Evolutionary conservation across 2,888 invertebrate species (phyloP).

Genomic region (Netelia melanura): DNA sequence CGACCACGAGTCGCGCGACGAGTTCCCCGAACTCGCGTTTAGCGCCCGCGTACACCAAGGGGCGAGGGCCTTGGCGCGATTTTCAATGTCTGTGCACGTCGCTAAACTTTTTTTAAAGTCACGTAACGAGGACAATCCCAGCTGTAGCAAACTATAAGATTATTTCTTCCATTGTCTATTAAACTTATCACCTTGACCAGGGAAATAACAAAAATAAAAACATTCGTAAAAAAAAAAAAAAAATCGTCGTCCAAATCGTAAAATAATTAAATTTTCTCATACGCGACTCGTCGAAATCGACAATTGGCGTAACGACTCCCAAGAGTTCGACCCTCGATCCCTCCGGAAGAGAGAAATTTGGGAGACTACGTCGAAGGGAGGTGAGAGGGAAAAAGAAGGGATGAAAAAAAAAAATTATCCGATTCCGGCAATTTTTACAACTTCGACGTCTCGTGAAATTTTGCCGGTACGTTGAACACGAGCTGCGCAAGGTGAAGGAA

Average conservation of each 20-base stretch:
- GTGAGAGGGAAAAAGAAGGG: background rate
- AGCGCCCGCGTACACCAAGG: too few relatives aligned
- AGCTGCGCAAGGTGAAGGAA: background rate
- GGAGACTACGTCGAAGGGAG: background rate
- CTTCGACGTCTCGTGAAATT: slow-evolving; percentile 47
- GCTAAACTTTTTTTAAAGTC: too few relatives aligned
- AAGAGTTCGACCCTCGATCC: slow-evolving; percentile 34
- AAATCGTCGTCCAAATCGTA: background rate
- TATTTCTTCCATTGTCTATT: too few relatives aligned
- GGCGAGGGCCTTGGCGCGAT: too few relatives aligned
- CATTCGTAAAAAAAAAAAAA: background rate
- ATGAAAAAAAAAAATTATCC: slow-evolving; percentile 27
- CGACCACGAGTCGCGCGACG: too few relatives aligned
- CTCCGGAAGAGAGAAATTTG: background rate
- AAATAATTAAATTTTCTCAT: slow-evolving; percentile 4
- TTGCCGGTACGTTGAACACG: slow-evolving; percentile 49
- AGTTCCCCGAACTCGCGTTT: too few relatives aligned
- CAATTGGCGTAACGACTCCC: slow-evolving; percentile 33
- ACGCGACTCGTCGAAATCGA: background rate
- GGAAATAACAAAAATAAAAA: background rate
- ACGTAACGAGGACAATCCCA: too few relatives aligned
- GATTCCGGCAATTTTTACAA: slow-evolving; percentile 44
- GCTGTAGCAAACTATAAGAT: too few relatives aligned
- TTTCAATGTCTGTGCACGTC: too few relatives aligned
- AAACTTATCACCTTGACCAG: background rate